phyloP scores from a whole-genome alignment of 53 echinoderm and acorn worm species.

The Actinopyga echinites region DNA sequence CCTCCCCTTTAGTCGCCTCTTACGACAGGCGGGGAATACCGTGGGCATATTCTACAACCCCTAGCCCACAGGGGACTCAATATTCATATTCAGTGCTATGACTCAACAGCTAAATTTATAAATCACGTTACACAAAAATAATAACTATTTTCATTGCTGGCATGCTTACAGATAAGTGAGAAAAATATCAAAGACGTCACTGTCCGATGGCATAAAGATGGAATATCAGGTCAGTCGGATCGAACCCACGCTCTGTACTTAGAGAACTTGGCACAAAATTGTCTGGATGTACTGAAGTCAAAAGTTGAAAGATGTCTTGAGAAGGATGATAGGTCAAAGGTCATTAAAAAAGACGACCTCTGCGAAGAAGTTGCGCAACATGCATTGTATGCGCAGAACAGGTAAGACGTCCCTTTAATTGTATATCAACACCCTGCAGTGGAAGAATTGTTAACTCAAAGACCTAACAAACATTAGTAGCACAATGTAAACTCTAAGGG shows the following conservation, averaged over 20 bases:
- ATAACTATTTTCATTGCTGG: background rate
- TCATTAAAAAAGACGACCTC: slow-evolving; percentile 22
- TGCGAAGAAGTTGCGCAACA: slow-evolving; percentile 81
- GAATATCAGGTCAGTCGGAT: slow-evolving; percentile 60
- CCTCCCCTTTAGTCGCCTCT: no score
- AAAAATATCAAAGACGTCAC: slow-evolving; percentile 69
- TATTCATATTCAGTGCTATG: background rate
- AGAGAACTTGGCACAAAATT: slow-evolving; percentile 69
- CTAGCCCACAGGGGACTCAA: no score
- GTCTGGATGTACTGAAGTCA: slow-evolving; percentile 57
- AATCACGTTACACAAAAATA: background rate
- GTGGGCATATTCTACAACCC: no score
- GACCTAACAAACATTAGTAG: no score
- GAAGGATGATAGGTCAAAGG: background rate
- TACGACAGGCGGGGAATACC: no score
- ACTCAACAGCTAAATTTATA: background rate
- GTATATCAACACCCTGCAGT: no score
- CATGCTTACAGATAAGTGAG: slow-evolving; percentile 44
- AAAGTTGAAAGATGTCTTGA: slow-evolving; percentile 44
- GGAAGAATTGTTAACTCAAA: no score
- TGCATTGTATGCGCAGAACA: slow-evolving; percentile 66
- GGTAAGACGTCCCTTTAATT: slow-evolving; percentile 49
- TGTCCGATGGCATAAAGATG: slow-evolving; percentile 84
- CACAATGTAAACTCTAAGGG: no score
- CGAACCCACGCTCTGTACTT: slow-evolving; percentile 72